Conservation (phyloP, 2,888 invertebrate genomes). For the Trilocha varians region DNA sequence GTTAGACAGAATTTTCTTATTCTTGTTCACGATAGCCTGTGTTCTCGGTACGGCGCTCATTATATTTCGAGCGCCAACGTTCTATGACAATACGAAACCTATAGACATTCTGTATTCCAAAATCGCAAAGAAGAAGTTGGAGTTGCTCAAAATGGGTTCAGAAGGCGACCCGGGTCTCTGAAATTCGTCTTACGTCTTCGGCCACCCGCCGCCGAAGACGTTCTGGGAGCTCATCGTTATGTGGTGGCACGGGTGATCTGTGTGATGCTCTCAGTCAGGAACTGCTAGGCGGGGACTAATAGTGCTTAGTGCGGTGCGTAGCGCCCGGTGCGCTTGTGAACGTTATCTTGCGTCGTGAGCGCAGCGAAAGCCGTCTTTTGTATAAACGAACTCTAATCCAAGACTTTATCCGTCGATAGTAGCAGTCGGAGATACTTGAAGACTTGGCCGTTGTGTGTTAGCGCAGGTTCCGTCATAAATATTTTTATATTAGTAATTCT, state of each 20-base stretch:
- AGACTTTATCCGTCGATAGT: conserved; percentile 63
- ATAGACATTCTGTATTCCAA: conserved; percentile 93
- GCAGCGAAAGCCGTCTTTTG: conserved; percentile 64
- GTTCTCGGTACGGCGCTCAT: conserved; percentile 91
- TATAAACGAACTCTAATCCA: conserved; percentile 46
- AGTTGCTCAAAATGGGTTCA: conserved; percentile 89
- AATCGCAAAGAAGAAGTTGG: conserved; percentile 91
- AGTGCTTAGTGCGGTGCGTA: conserved; percentile 68
- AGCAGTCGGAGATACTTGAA: conserved; percentile 40
- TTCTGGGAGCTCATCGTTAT: conserved; percentile 73
- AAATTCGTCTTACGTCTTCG: conserved; percentile 79
- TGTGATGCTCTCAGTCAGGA: conserved; percentile 57
- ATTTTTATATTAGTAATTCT: conserved; percentile 63
- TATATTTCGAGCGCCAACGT: conserved; percentile 91
- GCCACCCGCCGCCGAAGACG: conserved; percentile 80
- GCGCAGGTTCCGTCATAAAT: conserved; percentile 51
- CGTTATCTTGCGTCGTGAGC: conserved; percentile 45
- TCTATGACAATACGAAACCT: conserved; percentile 92
- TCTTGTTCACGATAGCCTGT: conserved; percentile 95
- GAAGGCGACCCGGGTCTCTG: conserved; percentile 79
- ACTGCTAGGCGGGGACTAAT: conserved; percentile 59
- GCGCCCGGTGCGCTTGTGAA: conserved; percentile 56
- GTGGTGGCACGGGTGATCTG: conserved; percentile 73
- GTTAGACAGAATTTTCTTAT: conserved; percentile 94
- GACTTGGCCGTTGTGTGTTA: conserved; percentile 44